A percentile compares a stretch with the other conserved stretches of the same genome.
These are phyloP conservation scores for Aldrovandia affinis DNA, from an alignment of 2,797 vertebrate species.

Conservation along the genomic window DNA sequence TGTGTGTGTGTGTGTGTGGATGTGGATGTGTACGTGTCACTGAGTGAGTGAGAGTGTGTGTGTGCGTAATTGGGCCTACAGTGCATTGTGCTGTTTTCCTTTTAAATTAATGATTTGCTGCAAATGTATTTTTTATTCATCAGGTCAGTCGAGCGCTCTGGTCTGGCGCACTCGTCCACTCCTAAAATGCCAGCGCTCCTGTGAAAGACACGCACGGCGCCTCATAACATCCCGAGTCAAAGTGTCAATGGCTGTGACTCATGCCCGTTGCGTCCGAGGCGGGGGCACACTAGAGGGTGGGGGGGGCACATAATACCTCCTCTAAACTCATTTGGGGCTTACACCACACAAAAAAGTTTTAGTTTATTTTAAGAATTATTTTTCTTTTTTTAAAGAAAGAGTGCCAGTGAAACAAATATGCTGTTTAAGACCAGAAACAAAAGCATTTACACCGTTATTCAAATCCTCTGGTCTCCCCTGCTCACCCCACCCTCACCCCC, in stretches of 20 bases:
- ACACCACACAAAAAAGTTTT: not conserved
- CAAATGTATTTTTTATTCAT: conserved; percentile 55
- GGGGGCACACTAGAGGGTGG: not conserved
- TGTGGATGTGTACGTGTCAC: too few species aligned
- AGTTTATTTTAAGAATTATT: not conserved
- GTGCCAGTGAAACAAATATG: not conserved
- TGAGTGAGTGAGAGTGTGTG: not conserved
- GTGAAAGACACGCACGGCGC: not conserved
- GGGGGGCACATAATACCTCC: not conserved
- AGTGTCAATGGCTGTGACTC: not conserved
- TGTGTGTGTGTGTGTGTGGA: not conserved
- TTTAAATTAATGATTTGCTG: conserved; percentile 30
- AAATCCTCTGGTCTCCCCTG: too few species aligned
- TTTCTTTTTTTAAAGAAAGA: not conserved
- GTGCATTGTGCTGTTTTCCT: not conserved
- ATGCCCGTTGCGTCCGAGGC: not conserved
- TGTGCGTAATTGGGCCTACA: not conserved
- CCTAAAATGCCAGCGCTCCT: not conserved
- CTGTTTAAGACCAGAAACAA: not conserved
- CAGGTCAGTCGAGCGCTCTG: conserved; percentile 47
- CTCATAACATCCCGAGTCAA: not conserved
- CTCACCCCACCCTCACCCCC: too few species aligned
- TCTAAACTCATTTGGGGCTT: not conserved
- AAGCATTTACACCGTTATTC: too few species aligned
- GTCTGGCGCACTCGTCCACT: not conserved